Evolutionary conservation across 92 coral and sea anemone genomes (phyloP).

Genomic region (Virgularia gustaviana): DNA sequence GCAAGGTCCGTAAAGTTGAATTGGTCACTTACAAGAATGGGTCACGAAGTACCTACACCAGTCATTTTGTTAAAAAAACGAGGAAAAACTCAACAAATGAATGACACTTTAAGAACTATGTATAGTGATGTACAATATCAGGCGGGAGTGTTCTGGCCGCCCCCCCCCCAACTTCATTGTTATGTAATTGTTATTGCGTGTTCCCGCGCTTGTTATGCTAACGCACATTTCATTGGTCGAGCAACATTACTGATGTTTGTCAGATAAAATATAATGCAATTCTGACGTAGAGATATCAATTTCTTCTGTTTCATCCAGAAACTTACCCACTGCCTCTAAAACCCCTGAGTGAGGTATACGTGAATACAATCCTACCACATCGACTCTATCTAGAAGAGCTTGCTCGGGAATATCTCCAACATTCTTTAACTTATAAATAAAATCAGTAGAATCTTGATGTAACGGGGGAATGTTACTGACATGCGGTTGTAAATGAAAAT

Average conservation of each 20-base stretch:
- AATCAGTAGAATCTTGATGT: background rate
- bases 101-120: background rate
- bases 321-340: background rate
- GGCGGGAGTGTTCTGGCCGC: constrained; percentile 50
- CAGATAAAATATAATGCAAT: background rate
- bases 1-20: constrained; percentile 34
- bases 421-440: background rate
- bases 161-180: too few species aligned
- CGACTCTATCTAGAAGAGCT: background rate
- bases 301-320: background rate
- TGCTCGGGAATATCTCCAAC: background rate
- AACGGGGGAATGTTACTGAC: background rate
- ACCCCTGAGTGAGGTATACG: background rate
- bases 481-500: background rate
- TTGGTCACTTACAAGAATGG: constrained; percentile 22
- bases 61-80: constrained; percentile 27
- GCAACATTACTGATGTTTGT: too few species aligned
- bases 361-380: background rate
- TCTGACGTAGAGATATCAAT: background rate
- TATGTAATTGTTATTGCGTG: too few species aligned
- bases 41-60: background rate
- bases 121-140: constrained; percentile 36
- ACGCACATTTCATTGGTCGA: too few species aligned
- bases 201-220: too few species aligned
- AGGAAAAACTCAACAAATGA: background rate